Evolutionary conservation across 2,113 vertebrate genomes (phyloP).

Genomic region (Corydoras maculifer): DNA sequence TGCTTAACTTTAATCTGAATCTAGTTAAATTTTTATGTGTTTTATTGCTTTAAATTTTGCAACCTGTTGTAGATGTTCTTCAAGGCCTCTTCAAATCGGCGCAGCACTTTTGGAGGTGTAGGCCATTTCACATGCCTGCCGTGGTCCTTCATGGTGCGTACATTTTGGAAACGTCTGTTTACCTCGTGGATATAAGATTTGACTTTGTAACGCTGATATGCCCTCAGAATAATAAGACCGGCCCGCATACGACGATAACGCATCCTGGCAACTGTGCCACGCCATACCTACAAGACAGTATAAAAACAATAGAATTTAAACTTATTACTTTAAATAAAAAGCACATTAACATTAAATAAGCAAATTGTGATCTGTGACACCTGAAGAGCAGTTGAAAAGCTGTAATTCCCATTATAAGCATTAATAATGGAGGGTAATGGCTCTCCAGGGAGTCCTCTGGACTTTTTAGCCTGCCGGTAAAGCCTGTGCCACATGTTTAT

Average conservation of each 20-base stretch:
- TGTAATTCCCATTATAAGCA: constrained; percentile 42
- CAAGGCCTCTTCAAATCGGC: constrained; percentile 77
- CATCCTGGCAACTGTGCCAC: constrained; percentile 84
- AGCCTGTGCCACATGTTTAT: constrained; percentile 53
- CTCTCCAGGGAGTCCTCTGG: constrained; percentile 50
- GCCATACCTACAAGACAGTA: constrained; percentile 75
- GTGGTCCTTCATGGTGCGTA: constrained; percentile 74
- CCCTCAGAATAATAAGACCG: constrained; percentile 70
- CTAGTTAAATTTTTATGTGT: background rate
- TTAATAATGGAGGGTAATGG: constrained; percentile 60
- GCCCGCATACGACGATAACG: constrained; percentile 81
- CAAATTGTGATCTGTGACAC: constrained; percentile 27
- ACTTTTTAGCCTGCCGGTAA: constrained; percentile 41
- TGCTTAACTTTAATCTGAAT: background rate
- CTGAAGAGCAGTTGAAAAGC: constrained; percentile 42
- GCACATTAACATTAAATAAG: background rate
- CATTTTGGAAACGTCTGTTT: constrained; percentile 71
- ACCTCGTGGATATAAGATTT: constrained; percentile 83
- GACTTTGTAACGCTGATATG: constrained; percentile 87
- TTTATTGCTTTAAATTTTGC: background rate
- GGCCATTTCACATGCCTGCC: constrained; percentile 86
- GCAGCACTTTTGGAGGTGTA: constrained; percentile 81
- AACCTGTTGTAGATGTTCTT: constrained; percentile 83
- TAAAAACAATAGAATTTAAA: background rate
- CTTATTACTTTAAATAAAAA: background rate